Conservation (phyloP, 1,140 invertebrate genomes). For the Scaptomyza pallida region DNA sequence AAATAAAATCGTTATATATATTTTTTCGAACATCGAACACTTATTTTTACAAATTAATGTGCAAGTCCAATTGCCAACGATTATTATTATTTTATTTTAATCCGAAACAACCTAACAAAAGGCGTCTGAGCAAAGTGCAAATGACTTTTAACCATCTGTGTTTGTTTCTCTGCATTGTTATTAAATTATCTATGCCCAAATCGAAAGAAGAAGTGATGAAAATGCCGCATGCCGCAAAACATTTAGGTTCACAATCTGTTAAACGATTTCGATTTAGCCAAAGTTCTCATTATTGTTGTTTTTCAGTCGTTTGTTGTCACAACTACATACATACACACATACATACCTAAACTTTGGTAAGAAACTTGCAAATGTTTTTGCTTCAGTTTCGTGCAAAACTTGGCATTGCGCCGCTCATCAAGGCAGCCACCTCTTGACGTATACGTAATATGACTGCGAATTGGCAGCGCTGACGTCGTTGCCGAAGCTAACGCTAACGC, state of each 20-base stretch:
- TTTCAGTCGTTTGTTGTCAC: conserved; percentile 1
- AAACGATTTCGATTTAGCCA: conserved; percentile 21
- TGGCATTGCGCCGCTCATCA: conserved; percentile 19
- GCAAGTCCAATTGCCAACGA: no score
- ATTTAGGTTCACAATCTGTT: conserved; percentile 20
- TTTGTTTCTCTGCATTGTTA: not conserved
- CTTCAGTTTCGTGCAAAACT: conserved; percentile 15
- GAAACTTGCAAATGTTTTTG: conserved; percentile 17
- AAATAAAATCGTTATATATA: no score
- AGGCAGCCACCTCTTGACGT: conserved; percentile 22
- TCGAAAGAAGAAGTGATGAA: no score
- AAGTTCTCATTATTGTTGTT: conserved; percentile 10
- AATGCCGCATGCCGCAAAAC: conserved; percentile 22
- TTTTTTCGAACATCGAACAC: no score
- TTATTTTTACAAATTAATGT: no score
- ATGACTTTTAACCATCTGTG: no score
- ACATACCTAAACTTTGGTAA: conserved; percentile 12
- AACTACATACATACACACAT: no score
- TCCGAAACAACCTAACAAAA: no score
- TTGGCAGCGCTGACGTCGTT: conserved; percentile 20
- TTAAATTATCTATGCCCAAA: not conserved
- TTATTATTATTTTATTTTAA: no score
- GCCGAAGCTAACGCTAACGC: conserved; percentile 2
- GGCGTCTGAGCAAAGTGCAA: no score
- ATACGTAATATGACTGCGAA: conserved; percentile 29